Evolutionary conservation across 2,888 invertebrate genomes (phyloP).

Genomic region (Adineta ricciae): DNA sequence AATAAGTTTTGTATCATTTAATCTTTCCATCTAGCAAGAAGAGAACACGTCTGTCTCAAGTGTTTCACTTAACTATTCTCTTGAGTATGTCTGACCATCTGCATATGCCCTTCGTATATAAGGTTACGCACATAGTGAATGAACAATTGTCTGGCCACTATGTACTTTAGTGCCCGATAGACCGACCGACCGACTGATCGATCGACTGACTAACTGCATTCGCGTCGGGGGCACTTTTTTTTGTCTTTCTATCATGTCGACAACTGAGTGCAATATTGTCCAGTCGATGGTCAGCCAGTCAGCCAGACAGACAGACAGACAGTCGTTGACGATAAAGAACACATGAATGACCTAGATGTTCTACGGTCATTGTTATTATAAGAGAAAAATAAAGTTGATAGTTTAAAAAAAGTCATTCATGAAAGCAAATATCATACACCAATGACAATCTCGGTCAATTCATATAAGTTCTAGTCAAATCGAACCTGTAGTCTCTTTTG

Average conservation of each 20-base stretch:
- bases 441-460: background rate
- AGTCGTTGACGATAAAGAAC: background rate
- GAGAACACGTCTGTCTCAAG: background rate
- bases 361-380: background rate
- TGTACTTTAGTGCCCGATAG: background rate
- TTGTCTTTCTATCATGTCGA: background rate
- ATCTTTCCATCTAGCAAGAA: background rate
- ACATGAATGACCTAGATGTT: background rate
- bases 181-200: background rate
- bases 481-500: background rate
- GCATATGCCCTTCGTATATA: background rate
- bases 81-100: conserved; percentile 9
- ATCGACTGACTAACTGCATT: background rate
- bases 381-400: background rate
- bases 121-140: background rate
- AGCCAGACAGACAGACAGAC: background rate
- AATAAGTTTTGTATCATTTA: background rate
- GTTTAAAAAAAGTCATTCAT: background rate
- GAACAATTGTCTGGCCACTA: background rate
- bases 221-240: background rate
- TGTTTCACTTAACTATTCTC: conserved; percentile 13
- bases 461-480: background rate
- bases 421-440: background rate
- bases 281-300: background rate
- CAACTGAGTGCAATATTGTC: background rate